Conservation (phyloP, 2,113 vertebrate genomes). For the Podocnemis expansa region DNA sequence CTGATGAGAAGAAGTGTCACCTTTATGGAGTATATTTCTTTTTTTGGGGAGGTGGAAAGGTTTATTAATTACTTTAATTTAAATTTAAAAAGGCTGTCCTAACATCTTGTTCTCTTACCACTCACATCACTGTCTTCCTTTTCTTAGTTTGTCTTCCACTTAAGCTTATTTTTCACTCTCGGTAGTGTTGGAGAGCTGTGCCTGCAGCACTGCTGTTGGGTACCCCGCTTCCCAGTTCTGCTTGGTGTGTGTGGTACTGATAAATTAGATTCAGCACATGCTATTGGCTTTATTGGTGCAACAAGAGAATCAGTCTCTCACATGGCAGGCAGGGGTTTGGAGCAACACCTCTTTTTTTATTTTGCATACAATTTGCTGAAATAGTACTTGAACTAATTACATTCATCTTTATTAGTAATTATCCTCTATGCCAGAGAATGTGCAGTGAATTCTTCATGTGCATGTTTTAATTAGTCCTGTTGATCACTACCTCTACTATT, state of each 20-base stretch:
- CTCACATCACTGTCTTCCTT: neutral
- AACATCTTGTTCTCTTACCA: neutral
- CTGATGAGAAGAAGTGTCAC: neutral
- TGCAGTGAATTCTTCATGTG: neutral
- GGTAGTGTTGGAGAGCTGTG: neutral
- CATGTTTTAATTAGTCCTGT: neutral
- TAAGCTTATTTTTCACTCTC: neutral
- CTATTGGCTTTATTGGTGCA: conserved; percentile 35
- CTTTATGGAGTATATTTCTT: neutral
- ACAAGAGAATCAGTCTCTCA: conserved; percentile 29
- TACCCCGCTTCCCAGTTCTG: neutral
- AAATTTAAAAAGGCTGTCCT: neutral
- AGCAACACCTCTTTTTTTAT: conserved; percentile 48
- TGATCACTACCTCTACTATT: neutral
- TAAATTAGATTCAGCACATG: neutral
- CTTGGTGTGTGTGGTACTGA: conserved; percentile 43
- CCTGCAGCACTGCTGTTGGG: neutral
- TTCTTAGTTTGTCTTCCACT: neutral
- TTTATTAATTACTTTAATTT: neutral
- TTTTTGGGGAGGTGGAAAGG: neutral
- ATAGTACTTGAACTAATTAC: conserved; percentile 47
- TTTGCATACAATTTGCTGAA: neutral
- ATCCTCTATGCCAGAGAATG: neutral
- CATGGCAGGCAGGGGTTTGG: conserved; percentile 22
- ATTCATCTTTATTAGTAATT: neutral